These are phyloP conservation scores for Heliangelus exortis DNA, from an alignment of 2,797 vertebrate genomes.

Conservation along the genomic window DNA sequence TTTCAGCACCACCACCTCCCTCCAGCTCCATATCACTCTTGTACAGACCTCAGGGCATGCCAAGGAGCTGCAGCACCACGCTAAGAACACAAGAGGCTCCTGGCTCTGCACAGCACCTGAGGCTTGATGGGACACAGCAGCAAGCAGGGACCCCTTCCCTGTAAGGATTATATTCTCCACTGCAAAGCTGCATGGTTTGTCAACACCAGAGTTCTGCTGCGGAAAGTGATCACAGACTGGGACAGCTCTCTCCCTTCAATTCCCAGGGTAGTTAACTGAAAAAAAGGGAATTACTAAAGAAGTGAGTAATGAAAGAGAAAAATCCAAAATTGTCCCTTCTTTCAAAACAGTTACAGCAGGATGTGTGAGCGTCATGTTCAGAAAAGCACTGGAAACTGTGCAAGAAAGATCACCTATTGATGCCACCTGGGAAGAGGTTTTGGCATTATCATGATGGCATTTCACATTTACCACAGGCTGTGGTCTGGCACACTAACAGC, in stretches of 20 bases:
- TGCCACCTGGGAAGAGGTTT: neutral
- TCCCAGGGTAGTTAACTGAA: neutral
- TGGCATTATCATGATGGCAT: neutral
- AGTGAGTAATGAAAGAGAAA: rapidly evolving
- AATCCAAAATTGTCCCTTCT: neutral
- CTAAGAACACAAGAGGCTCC: neutral
- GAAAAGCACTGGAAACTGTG: neutral
- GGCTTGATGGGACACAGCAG: too few species aligned
- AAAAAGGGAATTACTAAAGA: neutral
- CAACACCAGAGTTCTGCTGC: neutral
- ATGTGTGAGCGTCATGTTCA: rapidly evolving
- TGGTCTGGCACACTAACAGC: too few species aligned
- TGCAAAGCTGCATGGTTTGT: neutral
- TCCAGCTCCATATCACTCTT: neutral
- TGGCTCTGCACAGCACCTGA: neutral
- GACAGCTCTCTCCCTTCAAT: neutral
- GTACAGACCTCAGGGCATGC: neutral
- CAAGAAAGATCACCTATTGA: rapidly evolving
- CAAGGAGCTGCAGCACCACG: neutral
- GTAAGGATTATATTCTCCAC: neutral
- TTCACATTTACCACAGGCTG: neutral
- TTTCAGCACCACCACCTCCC: neutral
- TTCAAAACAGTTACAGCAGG: neutral
- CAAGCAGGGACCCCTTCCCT: rapidly evolving
- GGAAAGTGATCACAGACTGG: neutral